phyloP scores from a whole-genome alignment of 2,888 invertebrate genomes.

The Orchesellides sinensis region DNA sequence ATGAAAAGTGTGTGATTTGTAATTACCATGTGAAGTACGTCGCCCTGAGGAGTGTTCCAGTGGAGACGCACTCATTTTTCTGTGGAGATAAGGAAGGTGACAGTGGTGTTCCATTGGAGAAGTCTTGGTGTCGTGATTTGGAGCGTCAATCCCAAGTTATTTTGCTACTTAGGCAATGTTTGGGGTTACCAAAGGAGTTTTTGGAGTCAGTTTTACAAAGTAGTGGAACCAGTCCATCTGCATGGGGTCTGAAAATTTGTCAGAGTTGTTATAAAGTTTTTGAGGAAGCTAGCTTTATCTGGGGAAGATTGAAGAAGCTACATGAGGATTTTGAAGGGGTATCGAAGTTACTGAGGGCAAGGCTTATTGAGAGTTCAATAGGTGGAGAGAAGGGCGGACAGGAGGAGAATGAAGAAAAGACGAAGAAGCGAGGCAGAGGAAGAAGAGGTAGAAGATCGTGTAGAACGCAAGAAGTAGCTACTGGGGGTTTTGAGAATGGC shows the following conservation, averaged over 20 bases:
- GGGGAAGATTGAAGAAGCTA: conserved; percentile 20
- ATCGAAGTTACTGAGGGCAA: neutral
- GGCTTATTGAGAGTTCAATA: neutral
- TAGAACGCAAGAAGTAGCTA: neutral
- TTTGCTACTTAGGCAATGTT: conserved; percentile 18
- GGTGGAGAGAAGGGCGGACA: neutral
- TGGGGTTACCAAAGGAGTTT: neutral
- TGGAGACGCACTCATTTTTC: neutral
- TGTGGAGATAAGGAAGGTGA: neutral
- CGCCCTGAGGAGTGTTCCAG: neutral
- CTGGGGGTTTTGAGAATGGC: neutral
- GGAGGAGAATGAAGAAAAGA: neutral
- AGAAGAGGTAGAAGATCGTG: neutral
- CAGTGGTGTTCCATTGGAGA: too few relatives aligned
- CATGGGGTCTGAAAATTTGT: conserved; percentile 24
- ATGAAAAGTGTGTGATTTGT: too few relatives aligned
- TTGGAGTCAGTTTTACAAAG: conserved; percentile 2
- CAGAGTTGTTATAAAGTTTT: conserved; percentile 4
- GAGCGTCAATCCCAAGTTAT: conserved; percentile 8
- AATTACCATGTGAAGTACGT: neutral
- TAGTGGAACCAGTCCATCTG: conserved; percentile 2
- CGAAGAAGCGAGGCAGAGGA: neutral
- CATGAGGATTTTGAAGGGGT: conserved; percentile 27
- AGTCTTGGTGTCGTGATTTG: neutral
- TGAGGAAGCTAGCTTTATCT: conserved; percentile 42